phyloP scores from a whole-genome alignment of 23 tunicate genomes.

The Corella eumyota region DNA sequence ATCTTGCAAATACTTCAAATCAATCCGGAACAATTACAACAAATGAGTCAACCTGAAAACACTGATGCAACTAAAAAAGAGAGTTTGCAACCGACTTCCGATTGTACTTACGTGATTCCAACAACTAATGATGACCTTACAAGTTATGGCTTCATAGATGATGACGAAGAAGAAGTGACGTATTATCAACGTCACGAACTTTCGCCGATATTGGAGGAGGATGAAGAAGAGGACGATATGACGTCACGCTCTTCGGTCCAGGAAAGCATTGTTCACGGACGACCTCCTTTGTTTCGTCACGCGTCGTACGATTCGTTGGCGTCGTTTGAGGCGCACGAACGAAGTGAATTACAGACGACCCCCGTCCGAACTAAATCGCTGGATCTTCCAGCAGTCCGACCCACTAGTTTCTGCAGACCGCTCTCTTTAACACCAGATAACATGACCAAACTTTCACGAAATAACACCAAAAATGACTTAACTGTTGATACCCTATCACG shows the following conservation, averaged over 20 bases:
- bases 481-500: too few relatives aligned
- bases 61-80: background rate
- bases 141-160: too few relatives aligned
- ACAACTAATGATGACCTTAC: too few relatives aligned
- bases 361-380: background rate
- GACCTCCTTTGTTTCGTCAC: constrained; percentile 4
- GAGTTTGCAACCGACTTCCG: background rate
- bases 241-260: constrained; percentile 6
- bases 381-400: too few relatives aligned
- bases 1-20: constrained; percentile 3
- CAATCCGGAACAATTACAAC: too few relatives aligned
- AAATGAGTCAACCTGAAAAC: too few relatives aligned
- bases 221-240: constrained; percentile 22
- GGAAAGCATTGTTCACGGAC: background rate
- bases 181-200: constrained; percentile 14
- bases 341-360: background rate
- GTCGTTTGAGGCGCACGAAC: constrained; percentile 81
- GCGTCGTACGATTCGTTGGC: constrained; percentile 60
- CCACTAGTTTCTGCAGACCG: constrained; percentile 23
- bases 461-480: too few relatives aligned
- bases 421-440: constrained; percentile 16
- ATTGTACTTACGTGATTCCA: too few relatives aligned
- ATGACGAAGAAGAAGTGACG: background rate
- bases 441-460: background rate
- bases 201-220: constrained; percentile 64